A percentile compares a stretch with the other conserved stretches of the same genome.
These are phyloP conservation scores for Gerosis bhagava DNA, from an alignment of 2,888 invertebrate species.

Conservation along the genomic window DNA sequence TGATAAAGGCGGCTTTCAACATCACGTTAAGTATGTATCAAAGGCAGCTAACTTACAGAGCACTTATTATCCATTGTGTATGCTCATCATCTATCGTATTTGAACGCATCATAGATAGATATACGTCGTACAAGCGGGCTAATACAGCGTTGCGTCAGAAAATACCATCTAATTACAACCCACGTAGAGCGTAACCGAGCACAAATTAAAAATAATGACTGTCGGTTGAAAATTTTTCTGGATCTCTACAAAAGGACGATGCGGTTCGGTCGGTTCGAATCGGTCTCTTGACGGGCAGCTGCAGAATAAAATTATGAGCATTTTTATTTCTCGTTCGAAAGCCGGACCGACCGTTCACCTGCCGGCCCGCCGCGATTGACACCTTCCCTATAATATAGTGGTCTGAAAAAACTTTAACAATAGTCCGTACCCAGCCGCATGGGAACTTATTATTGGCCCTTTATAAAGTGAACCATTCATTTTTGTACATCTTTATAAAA, in stretches of 20 bases:
- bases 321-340: slow-evolving; percentile 63
- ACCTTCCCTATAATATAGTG: slow-evolving; percentile 76
- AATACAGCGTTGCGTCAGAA: slow-evolving; percentile 40
- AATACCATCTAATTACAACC: slow-evolving; percentile 47
- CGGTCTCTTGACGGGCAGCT: slow-evolving; percentile 77
- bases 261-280: slow-evolving; percentile 53
- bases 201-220: slow-evolving; percentile 66
- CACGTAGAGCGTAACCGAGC: slow-evolving; percentile 47
- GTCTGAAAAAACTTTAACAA: slow-evolving; percentile 72
- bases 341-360: slow-evolving; percentile 64
- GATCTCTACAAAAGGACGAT: slow-evolving; percentile 69
- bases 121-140: slow-evolving; percentile 33
- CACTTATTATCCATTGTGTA: slow-evolving; percentile 25
- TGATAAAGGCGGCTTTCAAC: slow-evolving; percentile 11
- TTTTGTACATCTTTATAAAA: slow-evolving; percentile 77
- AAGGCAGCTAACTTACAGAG: slow-evolving; percentile 7
- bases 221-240: slow-evolving; percentile 62
- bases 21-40: slow-evolving; percentile 11
- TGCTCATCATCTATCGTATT: slow-evolving; percentile 19
- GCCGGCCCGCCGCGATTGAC: slow-evolving; percentile 74
- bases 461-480: slow-evolving; percentile 71
- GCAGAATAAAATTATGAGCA: slow-evolving; percentile 78
- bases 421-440: slow-evolving; percentile 71
- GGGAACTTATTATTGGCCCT: slow-evolving; percentile 79
- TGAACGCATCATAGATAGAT: slow-evolving; percentile 32